Evolutionary conservation across 1,140 invertebrate genomes (phyloP), one percentile per base, ranked within the genome.

Genomic region (Cotesia typhae): DNA sequence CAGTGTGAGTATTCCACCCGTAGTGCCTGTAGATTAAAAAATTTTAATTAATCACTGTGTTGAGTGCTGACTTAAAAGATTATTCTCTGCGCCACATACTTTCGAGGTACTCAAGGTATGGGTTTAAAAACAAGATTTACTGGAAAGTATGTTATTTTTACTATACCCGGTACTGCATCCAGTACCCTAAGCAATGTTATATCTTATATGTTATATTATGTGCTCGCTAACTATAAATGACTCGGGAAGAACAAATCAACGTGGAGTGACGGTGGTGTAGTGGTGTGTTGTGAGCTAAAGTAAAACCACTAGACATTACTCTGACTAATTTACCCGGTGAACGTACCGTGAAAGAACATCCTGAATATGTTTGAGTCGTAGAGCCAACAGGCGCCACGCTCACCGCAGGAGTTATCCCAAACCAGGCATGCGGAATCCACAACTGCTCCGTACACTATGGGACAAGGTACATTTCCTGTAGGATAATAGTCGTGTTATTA

Each of bases 361-460:
- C 96, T 87, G 79, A 97, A 94, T 61, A 91, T 89, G 77, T 93
- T 92, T 36, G 92, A 91, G 87, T 97, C 94, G 85, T 96, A 97
- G 12, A 94, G 88, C 72, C 91, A 92, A 88, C 95, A 96, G 51
- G 93, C 93, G 67, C 94, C 94, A 76, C 90, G 87, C 76, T 94
- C 90, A 35, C 92, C 93, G 80, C 94, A 96, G 2, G 92, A 91
- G 38, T 89, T 91, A 83, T 96, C 94, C 91, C 95, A 96, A 76
- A 96, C 90, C 2, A 95, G 88, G 87, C 96, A 97, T 1, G 95
- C 94, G 1, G 94, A 95, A 89, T 97, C 96, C 51, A 97, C 94
- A 9, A 96, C 93, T 69, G 94, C 93, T 72, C 95, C 95, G 85
- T 97, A 97, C 75, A 97, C 91, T 79, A 96, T 95, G 12, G 95